These are phyloP conservation scores for Chamaedrilus cognettii DNA, from an alignment of 2,888 invertebrate species.

Conservation along the genomic window DNA sequence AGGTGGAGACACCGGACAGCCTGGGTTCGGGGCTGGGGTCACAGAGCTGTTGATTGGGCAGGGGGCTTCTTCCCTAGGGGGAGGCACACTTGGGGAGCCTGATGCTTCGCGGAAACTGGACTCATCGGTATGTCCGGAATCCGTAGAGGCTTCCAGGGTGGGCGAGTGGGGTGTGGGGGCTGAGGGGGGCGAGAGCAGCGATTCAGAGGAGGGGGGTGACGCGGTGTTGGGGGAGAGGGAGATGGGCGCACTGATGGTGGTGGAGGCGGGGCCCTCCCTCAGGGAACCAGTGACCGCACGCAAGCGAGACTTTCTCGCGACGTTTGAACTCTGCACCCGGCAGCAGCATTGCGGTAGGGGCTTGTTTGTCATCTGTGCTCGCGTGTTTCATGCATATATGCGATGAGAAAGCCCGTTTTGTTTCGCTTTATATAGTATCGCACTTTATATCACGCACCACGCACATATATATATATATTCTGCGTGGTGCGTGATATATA, in stretches of 20 bases:
- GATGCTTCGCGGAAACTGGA: background rate
- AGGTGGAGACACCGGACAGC: background rate
- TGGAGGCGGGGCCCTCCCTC: constrained; percentile 2
- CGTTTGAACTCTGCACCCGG: constrained; percentile 1
- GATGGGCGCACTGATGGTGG: background rate
- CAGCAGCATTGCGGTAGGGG: too few species aligned
- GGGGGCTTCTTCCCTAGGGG: background rate
- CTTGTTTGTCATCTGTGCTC: too few species aligned
- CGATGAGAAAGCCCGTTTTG: too few species aligned
- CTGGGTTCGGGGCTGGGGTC: background rate
- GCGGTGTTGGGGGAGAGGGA: too few species aligned
- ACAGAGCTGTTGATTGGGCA: background rate
- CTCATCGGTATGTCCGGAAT: background rate
- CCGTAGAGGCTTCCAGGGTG: background rate
- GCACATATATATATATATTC: too few species aligned
- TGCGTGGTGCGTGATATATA: too few species aligned
- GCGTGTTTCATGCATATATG: too few species aligned
- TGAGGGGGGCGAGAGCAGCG: too few species aligned
- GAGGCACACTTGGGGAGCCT: too few species aligned
- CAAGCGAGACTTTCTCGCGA: constrained; percentile 8
- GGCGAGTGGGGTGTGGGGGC: background rate
- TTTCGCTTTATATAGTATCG: too few species aligned
- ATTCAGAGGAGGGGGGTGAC: too few species aligned
- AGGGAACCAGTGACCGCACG: background rate
- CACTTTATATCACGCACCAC: too few species aligned